Base-by-base conservation (phyloP, 2,113 vertebrate genomes). In the Protobothrops flavoviridis region DNA sequence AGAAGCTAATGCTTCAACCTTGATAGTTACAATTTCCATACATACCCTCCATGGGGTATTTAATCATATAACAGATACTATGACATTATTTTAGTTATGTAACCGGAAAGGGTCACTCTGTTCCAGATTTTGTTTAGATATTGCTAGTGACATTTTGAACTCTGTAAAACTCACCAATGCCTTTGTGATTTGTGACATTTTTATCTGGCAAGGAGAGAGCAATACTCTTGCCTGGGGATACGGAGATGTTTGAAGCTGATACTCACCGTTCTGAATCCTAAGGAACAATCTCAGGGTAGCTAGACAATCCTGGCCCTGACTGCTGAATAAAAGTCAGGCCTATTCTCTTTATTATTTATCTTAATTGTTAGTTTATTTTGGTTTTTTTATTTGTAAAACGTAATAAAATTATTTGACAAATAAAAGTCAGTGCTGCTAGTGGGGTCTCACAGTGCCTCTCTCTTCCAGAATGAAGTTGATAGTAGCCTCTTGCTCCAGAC, bases 281-380 rank as follows among this genome's bases (percentile, higher is more conserved):
- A 15, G 33, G 33, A 88, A 96, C 90, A 56, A 93, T 94, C 52
- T 45, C 74, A 45, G 53, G 93, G 91, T 94, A 88, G 0, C 0
- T 55, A 93, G 87, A 91, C 94, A 96, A 64, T 9, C 91, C 20
- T 7, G 39, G 85, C 94, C 90, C 93, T 93, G 92, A 39, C 81
- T 94, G 92, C 93, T 56, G 50, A 95, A 88, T 2, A 94, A 93
- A 2, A 95, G 92, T 95, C 93, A 96, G 92, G 29, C 11, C 61
- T 29, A 64, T 12, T 64, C 61, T 64, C 61, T n/a, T 69, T 69
- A 69, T n/a, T 29, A 69, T 5, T n/a, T n/a, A 64, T 64, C 29
- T 69, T 64, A 11, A 29, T 64, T 64, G 29, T 64, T 69, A n/a
- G 11, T 69, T 69, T 69, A 12, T n/a, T 11, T 59, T 59, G 56